These are phyloP conservation scores for Chloroceryle amazona DNA, from an alignment of 2,797 vertebrate species.

Conservation along the genomic window DNA sequence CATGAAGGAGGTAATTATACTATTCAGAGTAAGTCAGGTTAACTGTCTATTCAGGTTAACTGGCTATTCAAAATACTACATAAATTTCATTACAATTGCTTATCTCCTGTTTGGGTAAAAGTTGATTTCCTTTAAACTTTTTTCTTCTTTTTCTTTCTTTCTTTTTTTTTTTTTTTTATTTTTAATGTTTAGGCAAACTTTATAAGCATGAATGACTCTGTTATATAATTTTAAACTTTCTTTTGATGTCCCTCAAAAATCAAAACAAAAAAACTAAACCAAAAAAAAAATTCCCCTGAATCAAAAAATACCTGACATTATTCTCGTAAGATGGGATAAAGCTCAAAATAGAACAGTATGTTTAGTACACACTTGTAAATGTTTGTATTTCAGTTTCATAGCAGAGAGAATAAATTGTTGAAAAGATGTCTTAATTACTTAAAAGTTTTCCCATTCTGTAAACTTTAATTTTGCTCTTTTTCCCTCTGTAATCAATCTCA, in stretches of 20 bases:
- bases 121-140: conserved; percentile 29
- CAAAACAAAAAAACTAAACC: neutral
- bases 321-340: neutral
- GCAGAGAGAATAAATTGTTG: neutral
- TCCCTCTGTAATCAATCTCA: neutral
- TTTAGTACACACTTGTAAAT: neutral
- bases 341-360: neutral
- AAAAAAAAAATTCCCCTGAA: neutral
- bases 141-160: neutral
- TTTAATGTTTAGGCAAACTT: neutral
- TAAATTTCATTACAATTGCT: conserved; percentile 55
- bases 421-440: neutral
- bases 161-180: neutral
- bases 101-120: conserved; percentile 61
- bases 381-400: neutral
- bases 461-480: neutral
- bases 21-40: conserved; percentile 66
- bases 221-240: conserved; percentile 20
- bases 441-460: neutral
- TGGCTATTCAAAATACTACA: conserved; percentile 50
- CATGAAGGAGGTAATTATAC: conserved; percentile 65
- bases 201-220: neutral
- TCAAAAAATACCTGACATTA: neutral
- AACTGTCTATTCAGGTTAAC: too few relatives aligned
- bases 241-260: neutral